Evolutionary conservation across 2,797 vertebrate genomes (phyloP).

Genomic region (Garrulus glandarius): DNA sequence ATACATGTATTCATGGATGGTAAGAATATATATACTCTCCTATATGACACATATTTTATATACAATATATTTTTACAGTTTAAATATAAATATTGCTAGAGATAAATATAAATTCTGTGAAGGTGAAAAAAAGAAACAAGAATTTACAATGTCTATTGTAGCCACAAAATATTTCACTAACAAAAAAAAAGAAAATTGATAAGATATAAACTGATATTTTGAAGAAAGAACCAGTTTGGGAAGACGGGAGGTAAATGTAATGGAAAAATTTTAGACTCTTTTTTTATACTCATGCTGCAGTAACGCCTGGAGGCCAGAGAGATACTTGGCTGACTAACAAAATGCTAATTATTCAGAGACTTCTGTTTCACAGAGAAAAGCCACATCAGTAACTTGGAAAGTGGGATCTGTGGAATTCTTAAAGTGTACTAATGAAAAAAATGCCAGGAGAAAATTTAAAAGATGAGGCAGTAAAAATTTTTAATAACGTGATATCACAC

Average conservation of each 20-base stretch:
- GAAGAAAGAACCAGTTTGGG: neutral
- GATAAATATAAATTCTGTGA: neutral
- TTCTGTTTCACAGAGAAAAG: conserved; percentile 18
- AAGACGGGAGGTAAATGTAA: neutral
- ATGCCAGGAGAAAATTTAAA: neutral
- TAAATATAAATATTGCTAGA: neutral
- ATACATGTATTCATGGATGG: neutral
- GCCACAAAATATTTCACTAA: neutral
- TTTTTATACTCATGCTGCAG: neutral
- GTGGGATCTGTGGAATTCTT: neutral
- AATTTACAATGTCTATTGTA: neutral
- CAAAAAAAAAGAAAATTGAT: neutral
- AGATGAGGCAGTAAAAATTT: neutral
- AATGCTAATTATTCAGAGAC: conserved; percentile 19
- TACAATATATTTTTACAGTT: neutral
- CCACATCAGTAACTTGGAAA: neutral
- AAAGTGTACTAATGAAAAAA: neutral
- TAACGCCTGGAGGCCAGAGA: conserved; percentile 11
- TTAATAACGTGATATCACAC: neutral
- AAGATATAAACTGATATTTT: neutral
- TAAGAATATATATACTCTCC: neutral
- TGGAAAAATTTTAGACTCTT: neutral
- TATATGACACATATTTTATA: neutral
- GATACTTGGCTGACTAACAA: conserved; percentile 31
- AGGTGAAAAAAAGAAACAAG: neutral